Percentiles rank a stretch among this genome's conserved stretches.
These are phyloP conservation scores for Antedon mediterranea DNA, from an alignment of 53 echinoderm and acorn worm genomes.

Conservation along the genomic window DNA sequence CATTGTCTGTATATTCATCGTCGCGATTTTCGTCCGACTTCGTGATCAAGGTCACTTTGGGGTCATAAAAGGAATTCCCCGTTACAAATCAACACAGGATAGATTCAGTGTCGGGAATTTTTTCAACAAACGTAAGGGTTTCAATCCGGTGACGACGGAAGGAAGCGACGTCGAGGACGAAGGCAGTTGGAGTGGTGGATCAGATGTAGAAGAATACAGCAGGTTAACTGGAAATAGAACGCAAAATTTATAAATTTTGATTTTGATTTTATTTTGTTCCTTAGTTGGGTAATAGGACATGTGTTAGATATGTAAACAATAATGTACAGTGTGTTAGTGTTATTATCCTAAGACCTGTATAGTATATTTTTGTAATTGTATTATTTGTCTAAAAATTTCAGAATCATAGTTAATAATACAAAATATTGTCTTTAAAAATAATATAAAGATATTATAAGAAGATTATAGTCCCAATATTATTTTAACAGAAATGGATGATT, in stretches of 20 bases:
- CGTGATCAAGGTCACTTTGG: slow-evolving; percentile 74
- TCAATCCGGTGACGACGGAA: slow-evolving; percentile 82
- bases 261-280: not conserved
- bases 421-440: no score
- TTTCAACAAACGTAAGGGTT: slow-evolving; percentile 83
- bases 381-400: not conserved
- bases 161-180: slow-evolving; percentile 71
- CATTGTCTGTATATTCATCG: slow-evolving; percentile 82
- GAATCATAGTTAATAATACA: no score
- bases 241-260: slow-evolving; percentile 51
- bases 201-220: slow-evolving; percentile 92
- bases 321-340: not conserved
- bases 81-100: slow-evolving; percentile 29
- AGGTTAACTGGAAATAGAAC: slow-evolving; percentile 62
- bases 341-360: not conserved
- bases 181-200: slow-evolving; percentile 81
- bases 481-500: no score
- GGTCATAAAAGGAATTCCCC: slow-evolving; percentile 18
- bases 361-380: not conserved
- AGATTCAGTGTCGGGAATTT: slow-evolving; percentile 85
- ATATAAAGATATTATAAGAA: no score
- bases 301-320: not conserved
- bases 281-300: not conserved
- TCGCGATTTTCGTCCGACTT: slow-evolving; percentile 65
- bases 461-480: no score